Evolutionary conservation across 2,888 invertebrate species (phyloP), one percentile per base, ranked within the genome.

Genomic region (Julus scanicus): DNA sequence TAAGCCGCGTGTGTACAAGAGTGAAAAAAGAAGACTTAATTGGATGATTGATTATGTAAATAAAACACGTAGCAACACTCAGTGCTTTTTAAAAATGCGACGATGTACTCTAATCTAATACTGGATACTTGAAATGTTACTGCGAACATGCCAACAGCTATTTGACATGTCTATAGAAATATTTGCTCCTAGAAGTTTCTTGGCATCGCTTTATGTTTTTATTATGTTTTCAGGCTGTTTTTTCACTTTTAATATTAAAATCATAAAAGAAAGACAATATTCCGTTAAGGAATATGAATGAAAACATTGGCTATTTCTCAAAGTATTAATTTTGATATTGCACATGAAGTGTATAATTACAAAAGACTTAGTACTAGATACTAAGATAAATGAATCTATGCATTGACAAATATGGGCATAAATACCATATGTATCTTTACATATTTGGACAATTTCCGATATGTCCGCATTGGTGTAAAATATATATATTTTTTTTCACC

Each of bases 51-150:
- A 80, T 37, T 37, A 71, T 71, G 71, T n/a, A 71, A 20, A 71
- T 71, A 71, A 71, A 71, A 71, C 71, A 15, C 63, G n/a, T n/a
- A 63, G 17, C 71, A 71, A 71, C 71, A 20, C 71, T 20, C 20
- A 29, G n/a, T 71, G 20, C 9, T 63, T 48, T 4, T 29, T 1
- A n/a, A 71, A 71, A 71, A 29, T 71, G 15, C 53, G 53, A 53
- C 9, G 53, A 53, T 53, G 53, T 15, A 71, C 71, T 63, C 63
- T 20, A 20, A n/a, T n/a, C 5, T n/a, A 20, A 71, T 20, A 71
- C 6, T 71, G 71, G 4, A 8, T 44, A 44, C 44, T 44, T 44
- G 44, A 44, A 44, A 44, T 44, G 44, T 44, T 44, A 44, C 44
- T 44, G 44, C 44, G 6, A 44, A 20, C 8, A 71, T 71, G 71